Percentiles rank a stretch among this genome's conserved stretches.
These are phyloP conservation scores for Drosophila guanche DNA, from an alignment of 1,140 invertebrate species.

Conservation along the genomic window DNA sequence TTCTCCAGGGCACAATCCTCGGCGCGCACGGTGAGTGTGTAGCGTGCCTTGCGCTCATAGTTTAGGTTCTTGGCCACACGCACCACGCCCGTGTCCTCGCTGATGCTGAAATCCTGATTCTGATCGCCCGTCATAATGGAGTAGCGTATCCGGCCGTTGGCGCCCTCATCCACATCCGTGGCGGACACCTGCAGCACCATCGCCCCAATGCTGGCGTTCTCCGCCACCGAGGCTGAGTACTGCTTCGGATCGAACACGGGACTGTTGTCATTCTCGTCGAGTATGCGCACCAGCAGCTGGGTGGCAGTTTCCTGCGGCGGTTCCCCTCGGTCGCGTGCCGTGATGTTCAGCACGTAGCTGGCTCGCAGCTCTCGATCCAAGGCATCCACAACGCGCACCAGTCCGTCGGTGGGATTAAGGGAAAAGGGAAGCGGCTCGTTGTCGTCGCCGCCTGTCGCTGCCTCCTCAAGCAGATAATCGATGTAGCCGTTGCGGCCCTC, in stretches of 20 bases:
- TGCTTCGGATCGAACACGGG: conserved; percentile 94
- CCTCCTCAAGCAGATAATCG: conserved; percentile 90
- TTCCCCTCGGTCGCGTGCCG: conserved; percentile 94
- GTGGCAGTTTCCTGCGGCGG: conserved; percentile 90
- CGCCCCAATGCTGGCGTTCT: conserved; percentile 96
- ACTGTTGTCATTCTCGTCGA: conserved; percentile 97
- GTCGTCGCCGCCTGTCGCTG: conserved; percentile 18
- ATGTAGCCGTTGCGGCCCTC: conserved; percentile 97
- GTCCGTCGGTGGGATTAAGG: conserved; percentile 93
- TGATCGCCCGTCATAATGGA: conserved; percentile 94
- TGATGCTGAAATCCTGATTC: conserved; percentile 95
- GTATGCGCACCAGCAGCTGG: conserved; percentile 89
- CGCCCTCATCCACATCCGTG: conserved; percentile 94
- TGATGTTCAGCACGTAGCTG: conserved; percentile 92
- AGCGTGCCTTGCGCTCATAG: conserved; percentile 94
- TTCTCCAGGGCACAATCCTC: conserved; percentile 89
- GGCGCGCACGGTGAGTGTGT: conserved; percentile 92
- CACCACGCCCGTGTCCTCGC: conserved; percentile 94
- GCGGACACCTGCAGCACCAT: conserved; percentile 95
- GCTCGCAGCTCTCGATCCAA: conserved; percentile 93
- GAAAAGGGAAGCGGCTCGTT: conserved; percentile 87
- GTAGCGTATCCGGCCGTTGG: conserved; percentile 94
- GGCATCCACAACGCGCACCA: conserved; percentile 90
- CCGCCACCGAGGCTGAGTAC: conserved; percentile 93
- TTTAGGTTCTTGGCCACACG: conserved; percentile 95